Base-by-base conservation (phyloP, 2,888 invertebrate genomes). In the Gastrophysa polygoni region DNA sequence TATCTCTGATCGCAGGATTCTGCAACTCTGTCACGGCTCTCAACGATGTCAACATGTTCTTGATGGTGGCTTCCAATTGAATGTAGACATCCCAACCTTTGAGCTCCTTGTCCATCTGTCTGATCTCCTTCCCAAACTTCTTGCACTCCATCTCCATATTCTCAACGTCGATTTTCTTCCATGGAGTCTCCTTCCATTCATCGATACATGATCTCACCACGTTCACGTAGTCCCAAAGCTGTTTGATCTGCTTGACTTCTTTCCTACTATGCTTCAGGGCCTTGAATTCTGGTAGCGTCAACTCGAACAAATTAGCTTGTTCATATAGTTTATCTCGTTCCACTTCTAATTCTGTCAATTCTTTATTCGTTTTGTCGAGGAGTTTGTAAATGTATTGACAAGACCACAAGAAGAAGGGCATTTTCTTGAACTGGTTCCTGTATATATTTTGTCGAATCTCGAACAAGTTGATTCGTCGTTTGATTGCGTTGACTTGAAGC, bases 81-180 rank as follows among this genome's bases (percentile, higher is more conserved):
- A 84, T 75, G 78, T 91, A 97, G 2, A 94, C 89, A 62, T 93
- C 91, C 93, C 90, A 90, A 54, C 73, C 77, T 77, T 92, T 87
- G 78, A 93, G 86, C 67, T 93, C 92, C 74, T 95, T 95, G 64
- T 93, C 90, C 74, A 96, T 82, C 29, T 85, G 87, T 70, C 93
- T 85, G 28, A 95, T 80, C 71, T 95, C 95, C 76, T 95, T 95
- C 0, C 91, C 89, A 77, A 96, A 93, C 72, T 92, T 91, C 80
- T 97, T 97, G 54, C 82, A 96, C 77, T 96, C 96, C 80, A 93
- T 90, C 77, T 97, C 96, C 93, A 97, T 95, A 57, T 88, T 89
- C 75, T 97, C 97, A 1, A 96, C 93, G 74, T 97, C 95, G 63
- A 97, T 94, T 77, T 93, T 92, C 76, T 91, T 91, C 97, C 97